phyloP scores from a whole-genome alignment of 2,113 vertebrate species.

The Anguilla japonica region DNA sequence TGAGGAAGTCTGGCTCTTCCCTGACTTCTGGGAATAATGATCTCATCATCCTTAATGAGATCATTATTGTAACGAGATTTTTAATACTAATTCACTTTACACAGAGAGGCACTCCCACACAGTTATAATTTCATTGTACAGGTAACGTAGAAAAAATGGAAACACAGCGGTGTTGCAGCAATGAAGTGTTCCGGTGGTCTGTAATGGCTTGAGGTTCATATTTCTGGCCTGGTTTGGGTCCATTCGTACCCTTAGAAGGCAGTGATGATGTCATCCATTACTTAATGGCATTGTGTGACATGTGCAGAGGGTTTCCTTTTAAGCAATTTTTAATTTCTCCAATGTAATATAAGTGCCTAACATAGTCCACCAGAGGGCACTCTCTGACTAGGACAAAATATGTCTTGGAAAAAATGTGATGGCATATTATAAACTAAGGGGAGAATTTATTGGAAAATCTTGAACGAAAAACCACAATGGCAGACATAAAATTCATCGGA shows the following conservation, averaged over 20 bases:
- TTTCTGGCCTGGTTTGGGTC: too few species aligned
- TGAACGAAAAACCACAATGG: background rate
- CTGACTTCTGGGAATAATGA: background rate
- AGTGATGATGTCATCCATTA: too few species aligned
- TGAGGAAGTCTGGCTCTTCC: background rate
- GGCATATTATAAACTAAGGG: background rate
- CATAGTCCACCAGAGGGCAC: background rate
- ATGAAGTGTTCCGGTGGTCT: too few species aligned
- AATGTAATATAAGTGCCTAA: background rate
- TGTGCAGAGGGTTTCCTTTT: too few species aligned
- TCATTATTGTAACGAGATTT: background rate
- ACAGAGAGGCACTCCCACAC: background rate
- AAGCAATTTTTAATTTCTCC: background rate
- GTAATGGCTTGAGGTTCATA: too few species aligned
- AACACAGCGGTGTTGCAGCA: too few species aligned
- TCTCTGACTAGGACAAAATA: background rate
- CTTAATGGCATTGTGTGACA: too few species aligned
- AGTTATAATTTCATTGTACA: background rate
- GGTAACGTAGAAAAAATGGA: too few species aligned
- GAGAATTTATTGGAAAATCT: background rate
- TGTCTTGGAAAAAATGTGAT: background rate
- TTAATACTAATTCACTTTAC: background rate
- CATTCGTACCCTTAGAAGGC: too few species aligned
- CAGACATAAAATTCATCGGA: background rate
- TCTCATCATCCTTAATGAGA: background rate